Conservation (phyloP, 2,797 vertebrate species). For the Rachycentron canadum region DNA sequence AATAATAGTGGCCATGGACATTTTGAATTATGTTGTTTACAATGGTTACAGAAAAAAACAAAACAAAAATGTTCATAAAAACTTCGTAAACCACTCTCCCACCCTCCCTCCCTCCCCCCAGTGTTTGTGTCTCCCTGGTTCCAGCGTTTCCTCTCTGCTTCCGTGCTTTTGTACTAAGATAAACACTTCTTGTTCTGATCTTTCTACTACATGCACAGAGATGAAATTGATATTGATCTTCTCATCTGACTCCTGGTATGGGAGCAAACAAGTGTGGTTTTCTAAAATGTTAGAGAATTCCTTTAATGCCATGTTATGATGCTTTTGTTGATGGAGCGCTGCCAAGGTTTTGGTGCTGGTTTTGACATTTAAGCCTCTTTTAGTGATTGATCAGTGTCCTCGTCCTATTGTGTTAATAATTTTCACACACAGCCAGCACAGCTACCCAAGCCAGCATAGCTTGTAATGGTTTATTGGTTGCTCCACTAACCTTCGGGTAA, state of each 20-base stretch:
- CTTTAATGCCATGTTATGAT: neutral
- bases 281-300: conserved; percentile 11
- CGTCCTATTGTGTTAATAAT: neutral
- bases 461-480: neutral
- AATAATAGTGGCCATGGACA: neutral
- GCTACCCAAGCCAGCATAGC: neutral
- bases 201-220: conserved; percentile 14
- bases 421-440: neutral
- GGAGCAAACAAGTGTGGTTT: neutral
- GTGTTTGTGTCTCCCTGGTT: conserved; percentile 16
- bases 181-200: conserved; percentile 15
- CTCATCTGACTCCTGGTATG: neutral
- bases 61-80: neutral
- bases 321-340: neutral
- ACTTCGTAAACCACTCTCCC: neutral
- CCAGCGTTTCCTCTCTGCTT: conserved; percentile 1
- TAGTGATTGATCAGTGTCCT: neutral
- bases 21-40: conserved; percentile 2
- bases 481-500: neutral
- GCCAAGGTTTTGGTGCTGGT: neutral
- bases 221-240: conserved; percentile 33
- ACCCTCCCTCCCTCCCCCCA: neutral
- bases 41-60: conserved; percentile 6
- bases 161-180: conserved; percentile 28
- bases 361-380: conserved; percentile 27